A percentile compares a stretch with the other conserved stretches of the same genome.
Evolutionary conservation across 2,888 invertebrate genomes (phyloP).

Genomic region (Stictocephala bisonia): DNA sequence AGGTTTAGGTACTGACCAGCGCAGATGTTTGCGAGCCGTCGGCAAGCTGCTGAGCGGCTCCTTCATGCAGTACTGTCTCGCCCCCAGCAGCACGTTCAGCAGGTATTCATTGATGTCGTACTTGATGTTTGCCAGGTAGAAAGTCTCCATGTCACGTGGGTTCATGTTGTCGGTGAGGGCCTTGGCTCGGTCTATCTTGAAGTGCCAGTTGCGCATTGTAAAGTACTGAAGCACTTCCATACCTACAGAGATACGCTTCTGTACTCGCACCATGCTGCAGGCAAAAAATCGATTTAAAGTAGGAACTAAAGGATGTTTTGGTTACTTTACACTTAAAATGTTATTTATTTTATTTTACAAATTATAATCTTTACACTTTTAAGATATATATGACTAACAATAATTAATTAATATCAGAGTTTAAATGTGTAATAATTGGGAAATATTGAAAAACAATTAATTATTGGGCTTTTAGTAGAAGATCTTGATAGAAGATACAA

Average conservation of each 20-base stretch:
- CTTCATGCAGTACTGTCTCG: slow-evolving; percentile 85
- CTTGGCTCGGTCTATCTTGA: slow-evolving; percentile 73
- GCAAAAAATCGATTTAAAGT: background rate
- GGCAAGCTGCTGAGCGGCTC: slow-evolving; percentile 84
- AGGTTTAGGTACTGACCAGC: slow-evolving; percentile 66
- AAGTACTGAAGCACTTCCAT: slow-evolving; percentile 80
- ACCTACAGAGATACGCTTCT: slow-evolving; percentile 72
- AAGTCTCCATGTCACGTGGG: slow-evolving; percentile 70
- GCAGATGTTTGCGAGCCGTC: slow-evolving; percentile 73
- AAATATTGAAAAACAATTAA: too few species aligned
- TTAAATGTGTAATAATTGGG: too few species aligned
- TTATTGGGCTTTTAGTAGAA: too few species aligned
- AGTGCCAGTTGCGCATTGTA: slow-evolving; percentile 84
- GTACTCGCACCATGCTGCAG: slow-evolving; percentile 73
- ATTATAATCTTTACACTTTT: background rate
- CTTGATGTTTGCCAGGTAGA: slow-evolving; percentile 63
- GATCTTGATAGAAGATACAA: too few species aligned
- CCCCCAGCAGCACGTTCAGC: slow-evolving; percentile 80
- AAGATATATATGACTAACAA: too few species aligned
- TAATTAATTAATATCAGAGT: too few species aligned
- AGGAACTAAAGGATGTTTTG: background rate
- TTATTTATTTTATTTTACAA: background rate
- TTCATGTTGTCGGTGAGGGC: slow-evolving; percentile 68
- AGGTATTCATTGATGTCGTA: slow-evolving; percentile 70
- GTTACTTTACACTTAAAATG: background rate